Conservation (phyloP, 2,888 invertebrate species). For the Tenthredo scrophulariae region DNA sequence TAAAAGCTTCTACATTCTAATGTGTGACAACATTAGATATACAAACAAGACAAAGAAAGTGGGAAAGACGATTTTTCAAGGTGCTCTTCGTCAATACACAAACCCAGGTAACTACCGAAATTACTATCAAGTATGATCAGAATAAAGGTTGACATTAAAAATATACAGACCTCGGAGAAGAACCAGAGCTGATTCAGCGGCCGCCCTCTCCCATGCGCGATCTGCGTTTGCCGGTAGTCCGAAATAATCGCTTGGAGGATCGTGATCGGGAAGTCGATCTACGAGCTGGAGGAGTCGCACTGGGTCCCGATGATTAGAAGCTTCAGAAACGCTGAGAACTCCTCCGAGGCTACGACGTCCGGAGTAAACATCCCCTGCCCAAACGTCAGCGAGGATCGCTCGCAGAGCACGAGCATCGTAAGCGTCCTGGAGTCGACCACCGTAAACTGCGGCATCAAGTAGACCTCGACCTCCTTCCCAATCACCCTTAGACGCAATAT, state of each 20-base stretch:
- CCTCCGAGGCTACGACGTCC: slow-evolving; percentile 81
- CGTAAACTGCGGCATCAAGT: slow-evolving; percentile 90
- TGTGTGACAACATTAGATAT: slow-evolving; percentile 43
- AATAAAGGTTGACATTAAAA: neutral
- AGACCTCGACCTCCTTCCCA: slow-evolving; percentile 90
- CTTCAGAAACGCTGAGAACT: slow-evolving; percentile 66
- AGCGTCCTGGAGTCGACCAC: slow-evolving; percentile 90
- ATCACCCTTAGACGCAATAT: slow-evolving; percentile 77
- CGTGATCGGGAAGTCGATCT: slow-evolving; percentile 85
- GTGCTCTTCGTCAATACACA: no score
- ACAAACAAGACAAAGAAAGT: slow-evolving; percentile 57
- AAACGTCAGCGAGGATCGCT: slow-evolving; percentile 82
- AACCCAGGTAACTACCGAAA: no score
- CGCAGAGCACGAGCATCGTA: slow-evolving; percentile 86
- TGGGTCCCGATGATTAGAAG: slow-evolving; percentile 81
- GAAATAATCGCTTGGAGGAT: slow-evolving; percentile 86
- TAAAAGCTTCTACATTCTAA: neutral
- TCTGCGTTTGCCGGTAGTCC: slow-evolving; percentile 94
- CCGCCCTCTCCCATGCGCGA: slow-evolving; percentile 89
- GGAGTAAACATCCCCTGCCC: slow-evolving; percentile 79
- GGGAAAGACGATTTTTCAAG: neutral
- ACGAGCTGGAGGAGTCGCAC: slow-evolving; percentile 79
- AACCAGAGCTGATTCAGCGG: slow-evolving; percentile 82
- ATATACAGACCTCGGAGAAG: slow-evolving; percentile 81
- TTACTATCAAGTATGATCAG: slow-evolving; percentile 62